Evolutionary conservation across 2,797 vertebrate genomes (phyloP).

Genomic region (Catostomus latipinnis): DNA sequence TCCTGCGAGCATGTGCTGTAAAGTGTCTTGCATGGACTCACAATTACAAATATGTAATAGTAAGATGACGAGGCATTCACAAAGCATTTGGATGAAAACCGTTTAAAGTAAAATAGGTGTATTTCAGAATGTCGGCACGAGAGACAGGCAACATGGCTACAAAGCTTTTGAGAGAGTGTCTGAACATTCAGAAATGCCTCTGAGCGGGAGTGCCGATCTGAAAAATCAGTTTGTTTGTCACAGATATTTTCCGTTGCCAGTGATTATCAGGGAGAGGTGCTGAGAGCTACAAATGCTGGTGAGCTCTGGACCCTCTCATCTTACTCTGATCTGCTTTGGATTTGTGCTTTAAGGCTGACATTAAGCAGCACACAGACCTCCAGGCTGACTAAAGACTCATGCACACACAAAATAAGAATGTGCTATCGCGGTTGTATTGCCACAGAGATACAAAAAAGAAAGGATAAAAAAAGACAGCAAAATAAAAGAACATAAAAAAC

Average conservation of each 20-base stretch:
- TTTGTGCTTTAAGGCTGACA: slow-evolving; percentile 48
- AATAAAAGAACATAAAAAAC: slow-evolving; percentile 25
- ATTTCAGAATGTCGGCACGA: neutral
- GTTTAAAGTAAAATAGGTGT: neutral
- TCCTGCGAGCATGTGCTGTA: slow-evolving; percentile 37
- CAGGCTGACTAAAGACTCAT: slow-evolving; percentile 21
- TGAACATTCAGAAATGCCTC: slow-evolving; percentile 8
- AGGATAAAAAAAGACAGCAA: neutral
- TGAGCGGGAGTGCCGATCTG: neutral
- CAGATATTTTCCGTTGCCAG: slow-evolving; percentile 32
- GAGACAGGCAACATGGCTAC: neutral
- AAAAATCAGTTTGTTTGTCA: slow-evolving; percentile 29
- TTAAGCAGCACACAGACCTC: slow-evolving; percentile 39
- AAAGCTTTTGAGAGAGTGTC: neutral
- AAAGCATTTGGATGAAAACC: neutral
- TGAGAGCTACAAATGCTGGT: slow-evolving; percentile 10
- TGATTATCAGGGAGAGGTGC: slow-evolving; percentile 11
- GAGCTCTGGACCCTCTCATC: slow-evolving; percentile 10
- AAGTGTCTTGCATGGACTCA: slow-evolving; percentile 24
- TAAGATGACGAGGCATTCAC: slow-evolving; percentile 19
- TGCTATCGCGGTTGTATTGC: neutral
- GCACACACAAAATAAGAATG: neutral
- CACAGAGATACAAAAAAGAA: slow-evolving; percentile 10
- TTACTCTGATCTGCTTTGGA: slow-evolving; percentile 51
- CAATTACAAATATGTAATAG: slow-evolving; percentile 38